These are phyloP conservation scores for Xenopus laevis DNA, from an alignment of 2,113 vertebrate genomes.

Conservation along the genomic window DNA sequence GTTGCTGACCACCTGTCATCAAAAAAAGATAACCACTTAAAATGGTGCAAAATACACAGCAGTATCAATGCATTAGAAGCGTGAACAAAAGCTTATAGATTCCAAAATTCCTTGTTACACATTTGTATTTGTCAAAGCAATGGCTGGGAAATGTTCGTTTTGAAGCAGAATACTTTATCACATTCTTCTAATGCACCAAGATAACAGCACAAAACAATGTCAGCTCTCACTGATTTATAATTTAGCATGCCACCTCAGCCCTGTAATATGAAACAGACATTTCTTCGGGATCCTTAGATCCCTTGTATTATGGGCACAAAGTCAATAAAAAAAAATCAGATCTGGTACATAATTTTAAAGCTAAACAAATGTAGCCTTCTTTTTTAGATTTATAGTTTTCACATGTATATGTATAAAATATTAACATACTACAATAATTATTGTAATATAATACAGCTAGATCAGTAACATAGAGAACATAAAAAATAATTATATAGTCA, in stretches of 20 bases:
- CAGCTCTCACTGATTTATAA: slow-evolving; percentile 48
- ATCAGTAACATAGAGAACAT: too few relatives aligned
- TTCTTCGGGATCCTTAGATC: too few relatives aligned
- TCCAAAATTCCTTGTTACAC: slow-evolving; percentile 50
- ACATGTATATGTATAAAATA: too few relatives aligned
- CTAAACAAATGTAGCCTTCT: too few relatives aligned
- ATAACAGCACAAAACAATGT: slow-evolving; percentile 63
- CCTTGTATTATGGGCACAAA: too few relatives aligned
- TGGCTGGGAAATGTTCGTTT: slow-evolving; percentile 49
- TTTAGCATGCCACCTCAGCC: slow-evolving; percentile 55
- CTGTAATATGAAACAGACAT: slow-evolving; percentile 53
- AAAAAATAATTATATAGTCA: not conserved
- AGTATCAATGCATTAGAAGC: slow-evolving; percentile 64
- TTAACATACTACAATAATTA: too few relatives aligned
- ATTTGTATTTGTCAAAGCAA: slow-evolving; percentile 70
- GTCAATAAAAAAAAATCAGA: too few relatives aligned
- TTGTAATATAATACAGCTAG: too few relatives aligned
- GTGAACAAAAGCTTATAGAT: slow-evolving; percentile 62
- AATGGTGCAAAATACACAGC: slow-evolving; percentile 56
- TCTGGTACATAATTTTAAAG: too few relatives aligned
- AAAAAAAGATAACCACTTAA: slow-evolving; percentile 39
- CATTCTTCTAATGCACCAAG: slow-evolving; percentile 56
- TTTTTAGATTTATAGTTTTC: too few relatives aligned
- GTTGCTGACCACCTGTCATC: slow-evolving; percentile 91
- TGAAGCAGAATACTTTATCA: slow-evolving; percentile 51